A percentile compares a stretch with the other conserved stretches of the same genome.
phyloP scores from a whole-genome alignment of 2,113 vertebrate species.

The Rhineura floridana region DNA sequence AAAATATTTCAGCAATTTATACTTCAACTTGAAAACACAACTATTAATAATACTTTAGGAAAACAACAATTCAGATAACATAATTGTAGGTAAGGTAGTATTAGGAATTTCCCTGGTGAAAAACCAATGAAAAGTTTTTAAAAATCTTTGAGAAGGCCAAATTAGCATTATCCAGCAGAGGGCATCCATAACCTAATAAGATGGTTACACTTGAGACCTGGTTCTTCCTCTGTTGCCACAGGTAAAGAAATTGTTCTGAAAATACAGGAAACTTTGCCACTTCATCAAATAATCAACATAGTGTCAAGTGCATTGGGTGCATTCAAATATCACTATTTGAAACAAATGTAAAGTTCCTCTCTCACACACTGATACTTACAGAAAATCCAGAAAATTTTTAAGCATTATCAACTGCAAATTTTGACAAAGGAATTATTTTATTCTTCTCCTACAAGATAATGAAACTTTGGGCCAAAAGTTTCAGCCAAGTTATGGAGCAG shows the following conservation, averaged over 20 bases:
- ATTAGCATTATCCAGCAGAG: conserved; percentile 68
- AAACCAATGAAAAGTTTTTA: not conserved
- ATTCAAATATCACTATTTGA: rapidly evolving
- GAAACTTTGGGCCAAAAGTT: rapidly evolving
- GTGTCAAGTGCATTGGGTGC: not conserved
- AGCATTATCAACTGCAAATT: not conserved
- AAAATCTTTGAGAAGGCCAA: not conserved
- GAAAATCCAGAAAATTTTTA: not conserved
- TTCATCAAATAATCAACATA: not conserved
- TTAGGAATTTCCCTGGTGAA: not conserved
- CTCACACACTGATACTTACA: not conserved
- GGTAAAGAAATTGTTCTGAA: conserved; percentile 15
- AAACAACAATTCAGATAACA: not conserved
- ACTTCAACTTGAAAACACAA: not conserved
- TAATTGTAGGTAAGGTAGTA: not conserved
- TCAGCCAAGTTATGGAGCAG: not conserved
- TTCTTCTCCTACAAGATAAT: not conserved
- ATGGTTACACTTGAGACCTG: not conserved
- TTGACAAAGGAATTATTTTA: not conserved
- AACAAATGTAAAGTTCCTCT: rapidly evolving
- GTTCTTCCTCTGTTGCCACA: not conserved
- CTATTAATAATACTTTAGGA: not conserved
- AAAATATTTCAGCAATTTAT: not conserved
- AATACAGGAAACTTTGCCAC: not conserved
- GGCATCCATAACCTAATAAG: conserved; percentile 64